These are phyloP conservation scores for Oligia fasciuncula DNA, from an alignment of 2,888 invertebrate species.

Conservation along the genomic window DNA sequence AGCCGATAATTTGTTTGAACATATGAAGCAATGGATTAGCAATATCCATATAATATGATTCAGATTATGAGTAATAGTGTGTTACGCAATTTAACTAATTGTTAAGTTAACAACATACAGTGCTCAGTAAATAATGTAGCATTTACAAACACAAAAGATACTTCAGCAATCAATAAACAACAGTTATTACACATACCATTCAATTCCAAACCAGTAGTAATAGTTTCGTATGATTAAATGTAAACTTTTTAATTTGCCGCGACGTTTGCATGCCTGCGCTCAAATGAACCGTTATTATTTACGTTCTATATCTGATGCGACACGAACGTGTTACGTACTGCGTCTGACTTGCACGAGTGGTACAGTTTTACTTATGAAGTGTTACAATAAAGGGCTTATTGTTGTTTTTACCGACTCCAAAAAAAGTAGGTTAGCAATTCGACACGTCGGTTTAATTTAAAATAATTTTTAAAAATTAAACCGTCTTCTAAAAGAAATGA, in stretches of 20 bases:
- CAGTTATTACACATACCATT: conserved; percentile 1
- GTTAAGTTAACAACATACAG: neutral
- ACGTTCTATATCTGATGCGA: conserved; percentile 62
- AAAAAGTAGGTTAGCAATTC: too few species aligned
- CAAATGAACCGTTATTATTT: conserved; percentile 56
- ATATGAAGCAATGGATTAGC: neutral
- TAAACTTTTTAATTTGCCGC: conserved; percentile 58
- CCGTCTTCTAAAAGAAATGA: too few species aligned
- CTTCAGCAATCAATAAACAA: conserved; percentile 10
- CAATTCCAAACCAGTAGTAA: conserved; percentile 25
- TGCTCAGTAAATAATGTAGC: neutral
- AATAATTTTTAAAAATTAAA: too few species aligned
- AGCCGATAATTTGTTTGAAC: neutral
- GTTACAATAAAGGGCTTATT: neutral
- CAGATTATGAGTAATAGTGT: neutral
- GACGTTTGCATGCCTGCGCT: conserved; percentile 52
- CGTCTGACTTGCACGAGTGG: neutral
- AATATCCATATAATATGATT: neutral
- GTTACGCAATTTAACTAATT: neutral
- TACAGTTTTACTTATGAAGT: neutral
- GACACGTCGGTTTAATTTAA: too few species aligned
- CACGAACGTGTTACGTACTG: conserved; percentile 51
- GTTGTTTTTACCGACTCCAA: too few species aligned
- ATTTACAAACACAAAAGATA: conserved; percentile 2
- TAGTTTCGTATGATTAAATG: conserved; percentile 27